Percentiles rank a stretch among this genome's conserved stretches.
phyloP scores from a whole-genome alignment of 2,113 vertebrate genomes.

The Benitochromis conjunctus region DNA sequence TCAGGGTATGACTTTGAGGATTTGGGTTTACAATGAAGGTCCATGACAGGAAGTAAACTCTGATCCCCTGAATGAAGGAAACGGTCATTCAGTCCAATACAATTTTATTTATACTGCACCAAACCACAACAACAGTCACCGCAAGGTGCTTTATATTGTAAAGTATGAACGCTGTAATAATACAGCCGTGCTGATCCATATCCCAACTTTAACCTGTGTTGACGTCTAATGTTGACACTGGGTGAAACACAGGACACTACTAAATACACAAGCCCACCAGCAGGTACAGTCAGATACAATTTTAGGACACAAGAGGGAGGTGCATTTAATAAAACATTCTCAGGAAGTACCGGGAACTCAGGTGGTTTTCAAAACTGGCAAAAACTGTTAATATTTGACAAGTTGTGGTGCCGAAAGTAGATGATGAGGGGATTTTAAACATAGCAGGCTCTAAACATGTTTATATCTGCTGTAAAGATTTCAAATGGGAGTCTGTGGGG shows the following conservation, averaged over 20 bases:
- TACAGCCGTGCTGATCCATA: rapidly evolving
- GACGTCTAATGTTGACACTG: background rate
- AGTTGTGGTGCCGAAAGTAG: rapidly evolving
- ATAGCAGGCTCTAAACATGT: background rate
- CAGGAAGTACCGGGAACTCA: background rate
- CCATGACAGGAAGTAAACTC: background rate
- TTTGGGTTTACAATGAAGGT: rapidly evolving
- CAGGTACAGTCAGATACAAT: background rate
- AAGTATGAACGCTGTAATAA: background rate
- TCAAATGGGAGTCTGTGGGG: background rate
- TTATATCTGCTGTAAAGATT: background rate
- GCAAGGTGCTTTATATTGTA: background rate
- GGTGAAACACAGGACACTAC: background rate
- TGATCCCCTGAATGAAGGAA: background rate
- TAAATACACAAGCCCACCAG: background rate
- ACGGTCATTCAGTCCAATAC: background rate
- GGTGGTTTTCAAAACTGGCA: background rate
- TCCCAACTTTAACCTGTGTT: rapidly evolving
- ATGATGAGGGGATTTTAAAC: background rate
- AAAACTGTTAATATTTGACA: background rate
- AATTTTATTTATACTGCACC: background rate
- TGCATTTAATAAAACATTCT: rapidly evolving
- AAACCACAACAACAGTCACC: background rate
- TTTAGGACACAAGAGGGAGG: background rate
- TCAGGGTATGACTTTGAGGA: background rate